Percentiles rank a stretch among this genome's conserved stretches.
phyloP scores from a whole-genome alignment of 2,888 invertebrate species.

The Acrocyrtus sp. region DNA sequence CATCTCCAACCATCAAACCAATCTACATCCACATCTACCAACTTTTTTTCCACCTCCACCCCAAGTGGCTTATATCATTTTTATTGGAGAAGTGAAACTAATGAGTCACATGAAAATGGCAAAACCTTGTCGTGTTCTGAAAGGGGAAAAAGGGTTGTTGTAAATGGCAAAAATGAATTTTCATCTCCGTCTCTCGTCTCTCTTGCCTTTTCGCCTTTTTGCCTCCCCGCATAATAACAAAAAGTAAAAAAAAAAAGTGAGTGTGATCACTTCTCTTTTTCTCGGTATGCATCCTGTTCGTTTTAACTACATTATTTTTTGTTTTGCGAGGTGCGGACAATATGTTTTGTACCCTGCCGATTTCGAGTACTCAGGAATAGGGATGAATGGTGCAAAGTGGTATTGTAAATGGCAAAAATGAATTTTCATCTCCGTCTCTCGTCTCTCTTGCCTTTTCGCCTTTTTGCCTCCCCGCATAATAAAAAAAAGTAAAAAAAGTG shows the following conservation, averaged over 20 bases:
- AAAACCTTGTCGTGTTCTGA: conserved; percentile 17
- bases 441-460: neutral
- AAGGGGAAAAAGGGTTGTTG: neutral
- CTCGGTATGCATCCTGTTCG: too few relatives aligned
- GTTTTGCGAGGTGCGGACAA: too few relatives aligned
- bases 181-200: neutral
- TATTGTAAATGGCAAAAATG: conserved; percentile 17
- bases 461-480: neutral
- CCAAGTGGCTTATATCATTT: too few relatives aligned
- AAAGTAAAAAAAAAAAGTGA: neutral
- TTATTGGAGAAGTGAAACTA: neutral
- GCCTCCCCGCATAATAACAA: neutral
- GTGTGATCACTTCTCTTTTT: neutral
- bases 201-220: neutral
- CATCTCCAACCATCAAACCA: too few relatives aligned
- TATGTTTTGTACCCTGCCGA: too few relatives aligned
- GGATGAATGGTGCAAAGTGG: conserved; percentile 19
- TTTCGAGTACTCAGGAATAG: too few relatives aligned
- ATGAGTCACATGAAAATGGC: conserved; percentile 31
- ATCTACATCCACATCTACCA: too few relatives aligned
- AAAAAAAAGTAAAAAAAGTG: neutral
- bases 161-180: conserved; percentile 14
- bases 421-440: too few relatives aligned
- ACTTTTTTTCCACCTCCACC: too few relatives aligned
- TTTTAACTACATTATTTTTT: neutral